Conservation (phyloP, 2,888 invertebrate genomes). For the Melipona bicolor region DNA sequence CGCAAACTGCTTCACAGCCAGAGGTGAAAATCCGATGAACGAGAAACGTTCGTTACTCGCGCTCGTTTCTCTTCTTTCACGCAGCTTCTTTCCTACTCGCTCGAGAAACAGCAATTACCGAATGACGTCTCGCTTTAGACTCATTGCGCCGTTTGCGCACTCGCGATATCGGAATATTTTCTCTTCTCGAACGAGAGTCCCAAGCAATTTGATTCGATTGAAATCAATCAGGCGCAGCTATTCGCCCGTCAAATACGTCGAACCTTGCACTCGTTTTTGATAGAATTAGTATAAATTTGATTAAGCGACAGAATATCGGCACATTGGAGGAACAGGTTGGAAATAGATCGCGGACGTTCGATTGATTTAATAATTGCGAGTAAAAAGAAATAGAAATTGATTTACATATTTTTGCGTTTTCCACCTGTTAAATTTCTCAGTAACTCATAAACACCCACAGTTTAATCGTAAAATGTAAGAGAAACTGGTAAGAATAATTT, state of each 20-base stretch:
- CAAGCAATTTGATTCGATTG: neutral
- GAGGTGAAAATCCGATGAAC: constrained; percentile 45
- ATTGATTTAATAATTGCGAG: too few relatives aligned
- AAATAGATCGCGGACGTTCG: too few relatives aligned
- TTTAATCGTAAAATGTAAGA: too few relatives aligned
- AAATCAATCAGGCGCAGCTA: neutral
- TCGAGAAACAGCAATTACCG: neutral
- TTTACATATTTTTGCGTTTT: too few relatives aligned
- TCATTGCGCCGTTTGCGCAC: neutral
- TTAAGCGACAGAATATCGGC: neutral
- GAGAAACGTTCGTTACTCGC: constrained; percentile 10
- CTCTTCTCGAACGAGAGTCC: neutral
- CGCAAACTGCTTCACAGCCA: constrained; percentile 6
- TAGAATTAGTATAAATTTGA: neutral
- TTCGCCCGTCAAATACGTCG: neutral
- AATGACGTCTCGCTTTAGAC: too few relatives aligned
- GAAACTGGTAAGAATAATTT: too few relatives aligned
- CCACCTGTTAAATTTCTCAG: too few relatives aligned
- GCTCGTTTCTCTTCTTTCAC: neutral
- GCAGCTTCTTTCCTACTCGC: neutral
- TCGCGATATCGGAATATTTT: neutral
- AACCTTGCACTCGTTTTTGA: neutral
- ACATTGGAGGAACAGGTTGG: too few relatives aligned
- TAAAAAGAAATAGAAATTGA: too few relatives aligned
- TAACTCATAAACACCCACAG: too few relatives aligned